Evolutionary conservation across 2,113 vertebrate species (phyloP).

Genomic region (Pteruthius melanotis): DNA sequence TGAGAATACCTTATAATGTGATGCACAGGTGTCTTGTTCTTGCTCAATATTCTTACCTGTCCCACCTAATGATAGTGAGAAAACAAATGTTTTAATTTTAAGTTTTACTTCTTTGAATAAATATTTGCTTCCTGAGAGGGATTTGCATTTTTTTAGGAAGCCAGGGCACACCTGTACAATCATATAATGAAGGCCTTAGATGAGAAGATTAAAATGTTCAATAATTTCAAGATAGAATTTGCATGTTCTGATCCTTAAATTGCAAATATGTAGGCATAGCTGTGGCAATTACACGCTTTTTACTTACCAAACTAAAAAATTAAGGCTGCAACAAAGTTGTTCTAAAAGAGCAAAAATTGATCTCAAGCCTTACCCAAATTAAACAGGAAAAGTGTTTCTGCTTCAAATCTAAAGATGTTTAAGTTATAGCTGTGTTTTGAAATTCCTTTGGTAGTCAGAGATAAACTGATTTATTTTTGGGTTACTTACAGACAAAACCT

Average conservation of each 20-base stretch:
- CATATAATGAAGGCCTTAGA: background rate
- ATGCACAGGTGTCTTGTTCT: background rate
- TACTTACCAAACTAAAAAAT: background rate
- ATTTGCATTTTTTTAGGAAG: slow-evolving; percentile 16
- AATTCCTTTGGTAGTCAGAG: background rate
- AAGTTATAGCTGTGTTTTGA: background rate
- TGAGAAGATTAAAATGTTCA: background rate
- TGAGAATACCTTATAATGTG: background rate
- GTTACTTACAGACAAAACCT: background rate
- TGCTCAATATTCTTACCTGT: background rate
- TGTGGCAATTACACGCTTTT: background rate
- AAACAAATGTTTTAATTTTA: background rate
- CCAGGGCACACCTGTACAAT: background rate
- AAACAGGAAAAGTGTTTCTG: background rate
- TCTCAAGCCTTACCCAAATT: background rate
- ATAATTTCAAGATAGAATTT: background rate
- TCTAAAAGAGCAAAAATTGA: background rate
- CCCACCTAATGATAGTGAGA: background rate
- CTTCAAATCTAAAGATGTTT: background rate
- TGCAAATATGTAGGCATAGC: background rate
- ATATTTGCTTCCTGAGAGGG: background rate
- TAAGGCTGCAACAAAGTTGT: background rate
- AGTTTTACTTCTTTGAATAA: background rate
- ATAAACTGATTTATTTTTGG: background rate
- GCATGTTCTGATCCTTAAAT: background rate